phyloP scores from a whole-genome alignment of 92 coral and sea anemone genomes.

The Epizoanthus ramosus region DNA sequence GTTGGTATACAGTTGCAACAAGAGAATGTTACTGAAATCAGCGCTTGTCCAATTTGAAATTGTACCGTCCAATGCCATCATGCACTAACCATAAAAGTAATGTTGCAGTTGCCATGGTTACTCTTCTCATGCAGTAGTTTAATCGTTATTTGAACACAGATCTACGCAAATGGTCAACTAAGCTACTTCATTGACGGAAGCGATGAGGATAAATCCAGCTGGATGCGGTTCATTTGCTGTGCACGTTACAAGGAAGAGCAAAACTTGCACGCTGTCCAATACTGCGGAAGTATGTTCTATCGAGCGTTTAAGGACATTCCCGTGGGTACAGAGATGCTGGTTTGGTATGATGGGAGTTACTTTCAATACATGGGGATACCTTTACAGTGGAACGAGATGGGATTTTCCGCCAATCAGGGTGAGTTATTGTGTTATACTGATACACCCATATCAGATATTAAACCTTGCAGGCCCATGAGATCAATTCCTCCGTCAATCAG shows the following conservation, averaged over 20 bases:
- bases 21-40: no score
- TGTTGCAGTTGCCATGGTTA: no score
- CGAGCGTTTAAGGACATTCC: conserved; percentile 83
- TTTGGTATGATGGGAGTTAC: conserved; percentile 92
- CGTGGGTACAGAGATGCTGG: conserved; percentile 80
- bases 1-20: no score
- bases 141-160: conserved; percentile 39
- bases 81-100: no score
- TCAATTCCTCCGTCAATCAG: no score
- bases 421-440: not conserved
- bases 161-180: conserved; percentile 65
- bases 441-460: no score
- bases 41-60: no score
- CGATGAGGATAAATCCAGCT: conserved; percentile 81
- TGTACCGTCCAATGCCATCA: no score
- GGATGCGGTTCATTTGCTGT: conserved; percentile 95
- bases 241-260: conserved; percentile 90
- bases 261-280: conserved; percentile 83
- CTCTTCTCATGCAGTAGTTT: no score
- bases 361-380: conserved; percentile 97
- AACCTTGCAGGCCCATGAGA: no score
- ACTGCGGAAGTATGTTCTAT: conserved; percentile 81
- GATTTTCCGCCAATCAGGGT: conserved; percentile 2
- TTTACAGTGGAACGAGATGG: conserved; percentile 28
- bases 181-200: conserved; percentile 81